Evolutionary conservation across 1,140 invertebrate genomes (phyloP).

Genomic region (Habropoda laboriosa): DNA sequence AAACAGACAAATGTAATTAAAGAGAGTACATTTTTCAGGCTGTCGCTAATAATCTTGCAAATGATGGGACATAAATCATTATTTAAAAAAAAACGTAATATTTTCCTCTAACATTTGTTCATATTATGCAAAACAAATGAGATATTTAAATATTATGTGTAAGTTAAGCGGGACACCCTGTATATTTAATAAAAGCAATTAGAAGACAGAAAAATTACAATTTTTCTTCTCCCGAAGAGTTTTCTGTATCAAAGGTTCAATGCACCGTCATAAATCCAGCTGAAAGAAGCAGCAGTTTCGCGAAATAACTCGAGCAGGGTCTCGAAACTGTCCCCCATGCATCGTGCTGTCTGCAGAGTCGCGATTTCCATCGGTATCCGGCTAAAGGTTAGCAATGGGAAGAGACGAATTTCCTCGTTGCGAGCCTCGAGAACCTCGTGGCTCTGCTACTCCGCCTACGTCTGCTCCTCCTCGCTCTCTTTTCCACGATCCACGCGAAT

Average conservation of each 20-base stretch:
- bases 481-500: not conserved
- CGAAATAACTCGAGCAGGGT: not conserved
- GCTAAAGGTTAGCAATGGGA: constrained; percentile 40
- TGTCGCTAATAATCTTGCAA: too few relatives aligned
- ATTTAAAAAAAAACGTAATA: too few relatives aligned
- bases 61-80: too few relatives aligned
- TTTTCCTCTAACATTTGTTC: too few relatives aligned
- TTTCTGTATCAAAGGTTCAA: not conserved
- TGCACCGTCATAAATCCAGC: not conserved
- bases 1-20: too few relatives aligned
- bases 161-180: too few relatives aligned
- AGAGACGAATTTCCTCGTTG: constrained; percentile 32
- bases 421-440: not conserved
- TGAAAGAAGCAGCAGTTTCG: not conserved
- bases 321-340: not conserved
- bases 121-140: too few relatives aligned
- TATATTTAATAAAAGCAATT: too few relatives aligned
- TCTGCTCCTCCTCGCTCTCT: not conserved
- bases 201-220: too few relatives aligned
- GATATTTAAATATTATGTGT: too few relatives aligned
- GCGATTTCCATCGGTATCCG: constrained; percentile 41
- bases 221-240: too few relatives aligned
- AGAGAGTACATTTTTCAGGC: too few relatives aligned
- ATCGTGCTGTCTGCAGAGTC: not conserved
- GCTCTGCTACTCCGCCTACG: not conserved